Evolutionary conservation across 2,113 vertebrate species (phyloP).

Genomic region (Indicator indicator): DNA sequence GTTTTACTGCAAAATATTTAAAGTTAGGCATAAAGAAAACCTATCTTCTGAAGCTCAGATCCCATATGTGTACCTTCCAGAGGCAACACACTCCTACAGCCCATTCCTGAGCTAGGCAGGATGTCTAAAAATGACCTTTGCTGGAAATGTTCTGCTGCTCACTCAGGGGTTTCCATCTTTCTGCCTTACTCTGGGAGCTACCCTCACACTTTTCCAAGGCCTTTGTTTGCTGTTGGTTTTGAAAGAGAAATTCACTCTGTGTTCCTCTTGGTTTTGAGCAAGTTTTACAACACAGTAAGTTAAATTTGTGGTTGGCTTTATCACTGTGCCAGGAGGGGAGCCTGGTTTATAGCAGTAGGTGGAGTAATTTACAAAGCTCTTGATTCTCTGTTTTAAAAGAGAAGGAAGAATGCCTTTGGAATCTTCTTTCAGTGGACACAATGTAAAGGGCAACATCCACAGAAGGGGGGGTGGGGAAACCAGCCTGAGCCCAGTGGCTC

Average conservation of each 20-base stretch:
- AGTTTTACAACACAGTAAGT: background rate
- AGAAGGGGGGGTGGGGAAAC: background rate
- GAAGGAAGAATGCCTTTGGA: background rate
- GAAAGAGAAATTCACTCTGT: background rate
- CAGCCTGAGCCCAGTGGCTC: background rate
- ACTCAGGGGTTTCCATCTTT: accelerated
- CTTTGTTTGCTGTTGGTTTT: accelerated
- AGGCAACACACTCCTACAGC: background rate
- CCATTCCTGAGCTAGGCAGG: background rate
- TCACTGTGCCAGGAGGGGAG: accelerated
- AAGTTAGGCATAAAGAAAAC: background rate
- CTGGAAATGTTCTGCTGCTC: background rate
- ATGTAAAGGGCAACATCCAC: background rate
- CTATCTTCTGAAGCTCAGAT: background rate
- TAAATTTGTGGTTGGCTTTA: background rate
- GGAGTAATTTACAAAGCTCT: background rate
- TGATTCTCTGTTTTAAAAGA: background rate
- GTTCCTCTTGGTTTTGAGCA: background rate
- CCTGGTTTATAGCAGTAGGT: background rate
- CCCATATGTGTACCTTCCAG: background rate
- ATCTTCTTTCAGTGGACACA: background rate
- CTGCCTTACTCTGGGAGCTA: accelerated
- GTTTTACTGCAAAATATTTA: background rate
- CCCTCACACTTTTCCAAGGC: accelerated
- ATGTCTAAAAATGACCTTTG: background rate